Conservation (phyloP, 2,797 vertebrate genomes). For the Cichlasoma orientale region DNA sequence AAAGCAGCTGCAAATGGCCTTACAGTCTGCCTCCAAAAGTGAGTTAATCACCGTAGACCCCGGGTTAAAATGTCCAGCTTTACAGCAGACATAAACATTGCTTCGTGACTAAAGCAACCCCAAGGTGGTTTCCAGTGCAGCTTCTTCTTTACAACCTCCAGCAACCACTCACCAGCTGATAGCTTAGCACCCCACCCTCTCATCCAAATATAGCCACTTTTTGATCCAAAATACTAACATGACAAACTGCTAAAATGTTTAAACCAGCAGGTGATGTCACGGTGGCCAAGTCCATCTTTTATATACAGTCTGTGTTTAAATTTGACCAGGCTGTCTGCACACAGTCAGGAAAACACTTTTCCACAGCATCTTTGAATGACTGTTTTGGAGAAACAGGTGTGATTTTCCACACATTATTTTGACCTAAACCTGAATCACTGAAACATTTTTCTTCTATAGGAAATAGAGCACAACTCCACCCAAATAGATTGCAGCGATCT, state of each 20-base stretch:
- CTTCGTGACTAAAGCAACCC: no score
- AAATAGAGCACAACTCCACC: conserved; percentile 9
- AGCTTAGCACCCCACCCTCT: not conserved
- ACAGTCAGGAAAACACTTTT: not conserved
- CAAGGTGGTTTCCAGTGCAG: no score
- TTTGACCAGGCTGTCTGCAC: not conserved
- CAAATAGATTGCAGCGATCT: not conserved
- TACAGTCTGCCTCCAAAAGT: not conserved
- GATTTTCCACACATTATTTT: not conserved
- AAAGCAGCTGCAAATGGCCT: not conserved
- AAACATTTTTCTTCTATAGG: not conserved
- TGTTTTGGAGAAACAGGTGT: not conserved
- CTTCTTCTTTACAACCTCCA: no score
- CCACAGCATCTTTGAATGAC: not conserved
- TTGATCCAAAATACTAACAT: not conserved
- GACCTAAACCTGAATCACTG: not conserved
- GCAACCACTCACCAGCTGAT: not conserved
- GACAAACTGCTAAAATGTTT: not conserved
- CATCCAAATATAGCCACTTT: not conserved
- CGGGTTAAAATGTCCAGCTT: no score
- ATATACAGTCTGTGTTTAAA: not conserved
- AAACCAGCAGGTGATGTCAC: not conserved
- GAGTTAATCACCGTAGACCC: no score
- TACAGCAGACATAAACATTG: no score
- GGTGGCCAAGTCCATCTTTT: not conserved